Percentiles rank a stretch among this genome's conserved stretches.
Conservation (phyloP, 2,113 vertebrate species). For the Indicator maculatus region DNA sequence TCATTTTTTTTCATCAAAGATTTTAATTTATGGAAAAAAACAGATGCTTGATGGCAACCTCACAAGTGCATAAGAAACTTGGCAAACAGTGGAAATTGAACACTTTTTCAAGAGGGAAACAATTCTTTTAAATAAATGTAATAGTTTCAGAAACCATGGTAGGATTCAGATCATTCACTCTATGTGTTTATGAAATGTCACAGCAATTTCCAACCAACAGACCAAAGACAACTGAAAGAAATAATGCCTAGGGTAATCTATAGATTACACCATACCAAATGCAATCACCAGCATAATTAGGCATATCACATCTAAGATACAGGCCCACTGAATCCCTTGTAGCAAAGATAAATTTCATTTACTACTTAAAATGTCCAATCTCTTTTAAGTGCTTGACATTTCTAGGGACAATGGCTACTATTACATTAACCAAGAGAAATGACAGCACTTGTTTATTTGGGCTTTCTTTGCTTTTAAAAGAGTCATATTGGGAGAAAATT, state of each 20-base stretch:
- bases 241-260: not conserved
- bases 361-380: not conserved
- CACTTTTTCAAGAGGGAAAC: not conserved
- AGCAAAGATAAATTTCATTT: not conserved
- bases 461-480: not conserved
- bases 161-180: not conserved
- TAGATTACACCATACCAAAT: not conserved
- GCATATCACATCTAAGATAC: not conserved
- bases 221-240: not conserved
- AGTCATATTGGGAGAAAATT: not conserved
- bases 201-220: not conserved
- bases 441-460: not conserved
- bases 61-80: not conserved
- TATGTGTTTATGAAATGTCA: not conserved
- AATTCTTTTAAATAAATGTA: not conserved
- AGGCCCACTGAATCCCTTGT: not conserved
- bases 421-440: not conserved
- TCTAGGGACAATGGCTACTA: not conserved
- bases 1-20: not conserved
- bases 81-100: not conserved
- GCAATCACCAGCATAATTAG: not conserved
- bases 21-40: not conserved
- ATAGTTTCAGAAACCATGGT: not conserved
- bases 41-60: not conserved
- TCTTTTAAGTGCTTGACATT: not conserved